Evolutionary conservation across 2,113 vertebrate genomes (phyloP), one percentile per base, ranked within the genome.

Genomic region (Australoheros scitulus): DNA sequence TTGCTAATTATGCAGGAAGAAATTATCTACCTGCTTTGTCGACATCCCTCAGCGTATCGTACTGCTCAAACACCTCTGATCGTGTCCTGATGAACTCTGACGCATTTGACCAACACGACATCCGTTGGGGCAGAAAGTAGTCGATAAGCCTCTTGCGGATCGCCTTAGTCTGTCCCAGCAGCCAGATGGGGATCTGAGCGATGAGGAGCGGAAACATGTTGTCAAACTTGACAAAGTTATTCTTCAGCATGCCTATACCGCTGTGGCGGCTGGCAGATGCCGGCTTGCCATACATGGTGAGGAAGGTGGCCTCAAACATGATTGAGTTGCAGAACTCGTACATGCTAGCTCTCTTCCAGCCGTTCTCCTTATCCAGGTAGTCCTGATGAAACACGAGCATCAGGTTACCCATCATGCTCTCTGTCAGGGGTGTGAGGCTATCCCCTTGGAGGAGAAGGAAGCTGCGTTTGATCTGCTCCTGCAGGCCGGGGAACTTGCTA

Each of bases 11-110:
- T n/a, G 18, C 8, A n/a, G 20, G 52, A 56, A 20, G 20, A n/a
- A 9, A 3, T n/a, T 1, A 5, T 57, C 50, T 96, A 99, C 98
- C 98, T 96, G 96, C 97, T 96, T 96, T 98, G 88, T 99, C 96
- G 61, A 88, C 47, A 87, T 97, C 96, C 64, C 88, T 92, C 77
- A 95, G 90, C 0, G 41, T 11, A 41, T 96, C 94, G 34, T 97
- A 95, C 89, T 96, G 94, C 38, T 98, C 95, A 13, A 99, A 90
- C 18, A 95, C 2, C 26, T 96, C 91, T 26, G 82, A 86, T 41
- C 98, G 96, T 50, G 22, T 87, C 91, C 93, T 92, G 93, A 97
- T 81, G 87, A 99, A 88, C 92, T 95, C 85, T 6, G 97, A 97
- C 6, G 78, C 78, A 89, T 87, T 91, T 80, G 92, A 90, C 95